Conservation (phyloP, 2,113 vertebrate species). For the Tetrax tetrax region DNA sequence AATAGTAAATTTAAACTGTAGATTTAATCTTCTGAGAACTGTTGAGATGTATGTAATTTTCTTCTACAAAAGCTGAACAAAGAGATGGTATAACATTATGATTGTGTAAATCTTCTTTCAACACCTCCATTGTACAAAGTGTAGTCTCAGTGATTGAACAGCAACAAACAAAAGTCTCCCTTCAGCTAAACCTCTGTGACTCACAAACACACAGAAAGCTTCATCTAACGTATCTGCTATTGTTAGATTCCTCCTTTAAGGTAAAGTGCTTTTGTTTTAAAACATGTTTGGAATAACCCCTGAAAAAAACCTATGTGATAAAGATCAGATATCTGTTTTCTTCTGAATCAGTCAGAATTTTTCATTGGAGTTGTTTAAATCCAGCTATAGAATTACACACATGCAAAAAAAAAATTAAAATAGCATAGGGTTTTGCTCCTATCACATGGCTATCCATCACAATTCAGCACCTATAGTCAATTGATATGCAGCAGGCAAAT, state of each 20-base stretch:
- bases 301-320: neutral
- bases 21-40: constrained; percentile 55
- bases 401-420: neutral
- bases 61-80: constrained; percentile 64
- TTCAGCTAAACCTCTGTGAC: constrained; percentile 9
- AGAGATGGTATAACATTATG: constrained; percentile 59
- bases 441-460: neutral
- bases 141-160: constrained; percentile 20
- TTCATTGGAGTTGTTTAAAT: neutral
- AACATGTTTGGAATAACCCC: neutral
- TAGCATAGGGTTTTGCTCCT: neutral
- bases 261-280: constrained; percentile 59
- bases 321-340: neutral
- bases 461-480: neutral
- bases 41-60: constrained; percentile 48
- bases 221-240: constrained; percentile 3
- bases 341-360: neutral
- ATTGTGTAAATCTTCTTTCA: constrained; percentile 66
- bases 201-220: constrained; percentile 25
- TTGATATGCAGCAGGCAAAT: neutral
- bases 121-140: constrained; percentile 49
- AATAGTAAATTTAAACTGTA: constrained; percentile 53
- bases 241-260: constrained; percentile 27
- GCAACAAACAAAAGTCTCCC: constrained; percentile 49
- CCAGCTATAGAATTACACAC: neutral